Evolutionary conservation across 2,113 vertebrate genomes (phyloP).

Genomic region (Tachuris rubrigastra): DNA sequence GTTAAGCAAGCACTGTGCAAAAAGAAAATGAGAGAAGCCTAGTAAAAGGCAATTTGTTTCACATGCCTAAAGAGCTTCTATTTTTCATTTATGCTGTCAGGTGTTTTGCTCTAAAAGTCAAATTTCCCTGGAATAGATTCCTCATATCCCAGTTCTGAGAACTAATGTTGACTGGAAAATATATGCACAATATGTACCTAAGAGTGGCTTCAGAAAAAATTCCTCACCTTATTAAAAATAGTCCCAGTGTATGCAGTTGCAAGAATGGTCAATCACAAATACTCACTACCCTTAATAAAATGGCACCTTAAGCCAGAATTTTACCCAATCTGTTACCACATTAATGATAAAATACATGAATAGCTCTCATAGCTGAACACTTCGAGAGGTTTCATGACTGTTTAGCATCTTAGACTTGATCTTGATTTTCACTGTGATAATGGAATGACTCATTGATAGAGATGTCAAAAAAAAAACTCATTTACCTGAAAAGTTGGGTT

Average conservation of each 20-base stretch:
- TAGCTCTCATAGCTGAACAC: background rate
- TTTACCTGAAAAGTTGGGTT: background rate
- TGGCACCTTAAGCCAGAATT: background rate
- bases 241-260: background rate
- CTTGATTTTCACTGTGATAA: background rate
- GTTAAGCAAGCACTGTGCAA: background rate
- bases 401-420: background rate
- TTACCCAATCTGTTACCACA: background rate
- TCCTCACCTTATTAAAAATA: background rate
- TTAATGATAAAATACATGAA: accelerated
- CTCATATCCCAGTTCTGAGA: background rate
- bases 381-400: background rate
- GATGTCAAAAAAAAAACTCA: background rate
- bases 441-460: background rate
- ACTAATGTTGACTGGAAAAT: background rate
- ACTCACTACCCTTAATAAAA: background rate
- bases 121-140: background rate
- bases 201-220: background rate
- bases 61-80: background rate
- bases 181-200: background rate
- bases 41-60: background rate
- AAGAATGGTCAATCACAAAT: background rate
- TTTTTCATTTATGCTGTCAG: background rate
- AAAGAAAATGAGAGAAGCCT: background rate
- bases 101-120: background rate